These are phyloP conservation scores for Napeogenes inachia DNA, from an alignment of 2,888 invertebrate genomes.

Conservation along the genomic window DNA sequence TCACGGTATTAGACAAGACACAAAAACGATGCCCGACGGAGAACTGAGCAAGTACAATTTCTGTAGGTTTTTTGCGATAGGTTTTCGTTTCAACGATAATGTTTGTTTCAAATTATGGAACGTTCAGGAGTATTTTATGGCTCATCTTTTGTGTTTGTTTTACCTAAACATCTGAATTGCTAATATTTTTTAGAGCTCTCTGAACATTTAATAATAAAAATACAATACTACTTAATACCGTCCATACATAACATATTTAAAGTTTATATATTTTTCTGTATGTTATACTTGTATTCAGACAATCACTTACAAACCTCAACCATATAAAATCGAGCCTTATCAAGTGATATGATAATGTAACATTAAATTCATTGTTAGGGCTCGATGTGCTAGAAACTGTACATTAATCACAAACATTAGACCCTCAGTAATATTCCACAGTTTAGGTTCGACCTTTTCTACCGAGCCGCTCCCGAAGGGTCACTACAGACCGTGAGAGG, in stretches of 20 bases:
- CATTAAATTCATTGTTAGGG: slow-evolving; percentile 16
- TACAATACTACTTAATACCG: too few species aligned
- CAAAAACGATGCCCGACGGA: slow-evolving; percentile 70
- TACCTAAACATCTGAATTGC: too few species aligned
- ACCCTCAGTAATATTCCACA: slow-evolving; percentile 44
- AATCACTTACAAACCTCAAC: too few species aligned
- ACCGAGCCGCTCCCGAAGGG: slow-evolving; percentile 58
- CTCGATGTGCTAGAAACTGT: slow-evolving; percentile 28
- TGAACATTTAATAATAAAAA: too few species aligned
- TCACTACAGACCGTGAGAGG: slow-evolving; percentile 72
- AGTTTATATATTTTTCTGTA: too few species aligned
- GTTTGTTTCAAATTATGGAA: slow-evolving; percentile 27
- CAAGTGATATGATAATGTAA: too few species aligned
- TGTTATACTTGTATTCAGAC: too few species aligned
- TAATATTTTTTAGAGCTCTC: too few species aligned
- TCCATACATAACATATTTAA: too few species aligned
- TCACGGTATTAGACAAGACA: slow-evolving; percentile 77
- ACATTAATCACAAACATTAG: slow-evolving; percentile 37
- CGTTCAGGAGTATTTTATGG: slow-evolving; percentile 5
- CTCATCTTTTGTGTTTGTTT: slow-evolving; percentile 6
- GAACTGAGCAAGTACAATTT: slow-evolving; percentile 68
- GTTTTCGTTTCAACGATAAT: slow-evolving; percentile 33
- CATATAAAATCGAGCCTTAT: too few species aligned
- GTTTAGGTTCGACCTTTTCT: slow-evolving; percentile 66
- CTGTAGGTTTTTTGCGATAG: slow-evolving; percentile 53